Conservation (phyloP, 2,113 vertebrate species). For the Rhizomys pruinosus region DNA sequence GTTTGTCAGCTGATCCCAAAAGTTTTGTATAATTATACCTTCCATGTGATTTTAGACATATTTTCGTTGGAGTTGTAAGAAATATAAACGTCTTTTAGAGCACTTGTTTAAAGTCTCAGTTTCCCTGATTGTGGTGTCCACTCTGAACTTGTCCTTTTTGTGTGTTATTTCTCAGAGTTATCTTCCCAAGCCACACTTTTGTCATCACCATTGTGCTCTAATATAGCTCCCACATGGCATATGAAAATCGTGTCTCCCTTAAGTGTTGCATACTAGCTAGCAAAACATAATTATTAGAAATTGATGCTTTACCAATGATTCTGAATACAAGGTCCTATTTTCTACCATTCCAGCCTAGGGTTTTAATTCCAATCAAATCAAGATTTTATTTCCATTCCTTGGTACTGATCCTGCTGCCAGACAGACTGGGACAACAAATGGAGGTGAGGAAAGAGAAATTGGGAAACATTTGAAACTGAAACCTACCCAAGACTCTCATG, state of each 20-base stretch:
- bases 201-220: neutral
- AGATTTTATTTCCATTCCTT: no score
- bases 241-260: neutral
- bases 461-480: neutral
- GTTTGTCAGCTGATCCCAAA: neutral
- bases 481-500: no score
- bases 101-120: neutral
- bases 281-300: neutral
- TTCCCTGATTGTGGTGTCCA: neutral
- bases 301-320: neutral
- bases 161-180: neutral
- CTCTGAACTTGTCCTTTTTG: neutral
- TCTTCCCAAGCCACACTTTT: neutral
- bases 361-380: neutral
- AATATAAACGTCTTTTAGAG: neutral
- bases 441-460: neutral
- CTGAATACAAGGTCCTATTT: neutral
- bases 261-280: neutral
- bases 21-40: neutral
- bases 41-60: neutral
- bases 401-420: neutral
- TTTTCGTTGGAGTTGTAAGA: neutral
- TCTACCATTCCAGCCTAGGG: neutral
- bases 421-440: neutral
- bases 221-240: neutral